These are phyloP conservation scores for Calliopum simillimum DNA, from an alignment of 2,888 invertebrate genomes.

Conservation along the genomic window DNA sequence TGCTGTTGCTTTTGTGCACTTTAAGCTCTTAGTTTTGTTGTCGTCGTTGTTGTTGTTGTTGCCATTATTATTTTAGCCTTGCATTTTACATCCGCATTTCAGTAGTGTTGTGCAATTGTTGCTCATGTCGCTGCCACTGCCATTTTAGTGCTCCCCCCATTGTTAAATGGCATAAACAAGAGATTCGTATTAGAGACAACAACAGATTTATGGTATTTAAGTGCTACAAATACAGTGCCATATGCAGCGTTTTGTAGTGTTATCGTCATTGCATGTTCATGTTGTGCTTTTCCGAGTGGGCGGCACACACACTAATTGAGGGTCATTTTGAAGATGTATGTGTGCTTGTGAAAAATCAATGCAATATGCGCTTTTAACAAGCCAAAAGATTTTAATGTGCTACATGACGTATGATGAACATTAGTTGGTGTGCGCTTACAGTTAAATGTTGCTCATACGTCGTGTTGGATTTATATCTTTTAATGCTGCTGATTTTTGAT, in stretches of 20 bases:
- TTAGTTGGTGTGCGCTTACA: neutral
- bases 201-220: too few species aligned
- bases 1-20: too few species aligned
- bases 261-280: neutral
- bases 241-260: too few species aligned
- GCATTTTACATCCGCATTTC: neutral
- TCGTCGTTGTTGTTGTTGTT: neutral
- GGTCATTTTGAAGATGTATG: too few species aligned
- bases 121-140: neutral
- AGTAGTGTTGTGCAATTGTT: neutral
- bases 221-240: too few species aligned
- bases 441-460: slow-evolving; percentile 33
- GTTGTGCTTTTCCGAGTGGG: neutral
- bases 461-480: neutral
- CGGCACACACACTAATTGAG: neutral
- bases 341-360: too few species aligned
- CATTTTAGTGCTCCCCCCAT: neutral
- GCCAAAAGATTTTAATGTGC: too few species aligned
- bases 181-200: too few species aligned
- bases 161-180: neutral
- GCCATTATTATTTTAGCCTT: neutral
- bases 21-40: neutral
- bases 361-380: too few species aligned
- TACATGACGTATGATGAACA: slow-evolving; percentile 15
- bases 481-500: too few species aligned